Evolutionary conservation across 2,888 invertebrate genomes (phyloP).

Genomic region (Drosophila subsilvestris): DNA sequence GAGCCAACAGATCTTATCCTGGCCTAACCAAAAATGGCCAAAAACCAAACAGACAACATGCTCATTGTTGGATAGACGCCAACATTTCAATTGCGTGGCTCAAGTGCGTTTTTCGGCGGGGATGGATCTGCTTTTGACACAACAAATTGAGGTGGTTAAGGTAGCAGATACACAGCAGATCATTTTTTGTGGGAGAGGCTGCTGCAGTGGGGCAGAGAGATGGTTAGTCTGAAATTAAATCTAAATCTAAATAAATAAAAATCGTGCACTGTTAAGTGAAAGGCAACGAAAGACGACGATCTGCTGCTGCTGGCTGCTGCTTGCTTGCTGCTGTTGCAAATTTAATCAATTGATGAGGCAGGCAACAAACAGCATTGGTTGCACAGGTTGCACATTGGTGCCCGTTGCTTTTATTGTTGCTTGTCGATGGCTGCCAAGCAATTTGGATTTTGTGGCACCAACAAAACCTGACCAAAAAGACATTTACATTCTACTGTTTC

Average conservation of each 20-base stretch:
- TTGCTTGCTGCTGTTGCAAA: slow-evolving; percentile 65
- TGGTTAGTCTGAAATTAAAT: slow-evolving; percentile 64
- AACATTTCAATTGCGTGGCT: slow-evolving; percentile 73
- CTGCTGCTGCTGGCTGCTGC: slow-evolving; percentile 48
- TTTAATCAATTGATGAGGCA: slow-evolving; percentile 79
- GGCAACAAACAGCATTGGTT: slow-evolving; percentile 38
- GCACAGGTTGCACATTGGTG: slow-evolving; percentile 52
- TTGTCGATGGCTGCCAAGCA: slow-evolving; percentile 65
- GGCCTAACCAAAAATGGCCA: slow-evolving; percentile 65
- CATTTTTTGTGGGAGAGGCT: slow-evolving; percentile 27
- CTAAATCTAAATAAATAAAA: slow-evolving; percentile 80
- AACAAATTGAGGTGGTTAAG: background rate
- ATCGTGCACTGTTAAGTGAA: slow-evolving; percentile 79
- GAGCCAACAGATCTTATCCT: slow-evolving; percentile 63
- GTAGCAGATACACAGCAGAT: slow-evolving; percentile 49
- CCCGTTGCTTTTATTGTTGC: slow-evolving; percentile 64
- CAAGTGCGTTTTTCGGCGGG: slow-evolving; percentile 25
- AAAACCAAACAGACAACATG: slow-evolving; percentile 44
- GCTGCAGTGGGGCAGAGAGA: slow-evolving; percentile 10
- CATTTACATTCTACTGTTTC: slow-evolving; percentile 76
- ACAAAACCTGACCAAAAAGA: slow-evolving; percentile 74
- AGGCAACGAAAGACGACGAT: slow-evolving; percentile 75
- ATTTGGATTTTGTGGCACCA: slow-evolving; percentile 75
- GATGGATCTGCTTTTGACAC: background rate
- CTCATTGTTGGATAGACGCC: slow-evolving; percentile 69